Base-by-base conservation (phyloP, 2,113 vertebrate genomes). In the Plestiodon gilberti region DNA sequence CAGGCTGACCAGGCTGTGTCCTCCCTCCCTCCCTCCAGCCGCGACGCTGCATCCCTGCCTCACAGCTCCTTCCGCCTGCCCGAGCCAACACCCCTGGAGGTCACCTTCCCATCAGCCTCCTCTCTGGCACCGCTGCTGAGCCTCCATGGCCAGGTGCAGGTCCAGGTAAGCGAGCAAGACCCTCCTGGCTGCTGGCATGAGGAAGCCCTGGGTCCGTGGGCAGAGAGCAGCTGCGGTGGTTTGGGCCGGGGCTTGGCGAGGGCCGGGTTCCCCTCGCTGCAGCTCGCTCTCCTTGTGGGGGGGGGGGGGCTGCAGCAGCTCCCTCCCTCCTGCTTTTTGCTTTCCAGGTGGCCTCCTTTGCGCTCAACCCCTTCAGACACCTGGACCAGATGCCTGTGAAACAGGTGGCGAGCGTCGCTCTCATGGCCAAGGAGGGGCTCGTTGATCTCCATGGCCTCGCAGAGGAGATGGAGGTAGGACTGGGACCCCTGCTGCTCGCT, bases 381-480 rank as follows among this genome's bases (percentile, higher is more conserved):
- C 70, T 89, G 14, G 90, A 91, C 22, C 1, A 79, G 20, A 87
- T 25, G 84, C 73, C 85, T 22, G 86, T 90, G 35, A 87, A 88
- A 40, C 93, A 89, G 0, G 9, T 92, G 1, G 88, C 84, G 3
- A 90, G 82, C n/a, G 85, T 94, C 20, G 28, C 85, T 30, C 89
- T 95, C 25, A 93, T 71, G 3, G 84, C 90, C 55, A 57, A 48
- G 23, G 2, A 81, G 3, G 65, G 83, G 20, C 3, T 30, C 1
- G 48, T 95, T 38, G 22, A 33, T 38, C 35, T 94, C 30, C 48
- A 2, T 3, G 71, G 89, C 25, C 81, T 95, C 48, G 20, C 40
- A 20, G 90, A 94, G 69, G 84, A 95, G 9, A 89, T 93, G 15
- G 90, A 94, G 94, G 94, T 96, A 88, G 22, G 78, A 48, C 11